A percentile compares a stretch with the other conserved stretches of the same genome.
Evolutionary conservation across 2,113 vertebrate species (phyloP).

Genomic region (Forbesichthys agassizii): DNA sequence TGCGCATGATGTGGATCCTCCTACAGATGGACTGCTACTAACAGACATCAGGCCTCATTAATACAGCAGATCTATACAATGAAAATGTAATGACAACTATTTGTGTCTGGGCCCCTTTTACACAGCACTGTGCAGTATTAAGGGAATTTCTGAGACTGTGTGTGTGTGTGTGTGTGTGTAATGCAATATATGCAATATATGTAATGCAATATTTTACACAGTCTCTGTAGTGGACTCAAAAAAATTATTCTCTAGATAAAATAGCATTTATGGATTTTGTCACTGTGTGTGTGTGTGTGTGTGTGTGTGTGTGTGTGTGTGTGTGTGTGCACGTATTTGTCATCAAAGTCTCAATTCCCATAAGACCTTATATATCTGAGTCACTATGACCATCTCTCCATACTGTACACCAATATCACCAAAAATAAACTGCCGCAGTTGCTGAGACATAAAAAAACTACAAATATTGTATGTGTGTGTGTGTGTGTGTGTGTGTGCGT

Average conservation of each 20-base stretch:
- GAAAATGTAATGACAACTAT: conserved; percentile 70
- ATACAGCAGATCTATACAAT: conserved; percentile 73
- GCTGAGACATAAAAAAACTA: conserved; percentile 52
- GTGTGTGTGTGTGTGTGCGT: conserved; percentile 13
- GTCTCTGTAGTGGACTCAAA: background rate
- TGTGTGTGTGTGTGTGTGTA: background rate
- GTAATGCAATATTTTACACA: background rate
- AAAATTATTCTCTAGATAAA: background rate
- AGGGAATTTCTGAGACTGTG: conserved; percentile 3
- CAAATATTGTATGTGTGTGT: conserved; percentile 30
- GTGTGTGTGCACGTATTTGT: background rate
- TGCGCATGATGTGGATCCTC: conserved; percentile 21
- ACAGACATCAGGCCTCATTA: conserved; percentile 68
- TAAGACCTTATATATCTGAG: conserved; percentile 47
- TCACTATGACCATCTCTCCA: conserved; percentile 24
- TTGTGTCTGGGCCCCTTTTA: conserved; percentile 49
- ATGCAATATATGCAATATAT: background rate
- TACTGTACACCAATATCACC: conserved; percentile 48
- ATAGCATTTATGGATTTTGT: background rate
- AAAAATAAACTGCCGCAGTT: conserved; percentile 70
- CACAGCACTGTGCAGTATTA: conserved; percentile 48
- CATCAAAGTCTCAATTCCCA: conserved; percentile 12
- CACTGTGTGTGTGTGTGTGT: background rate
- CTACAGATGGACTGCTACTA: conserved; percentile 71
- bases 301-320: conserved; percentile 11